Evolutionary conservation across 2,113 vertebrate species (phyloP).

Genomic region (Guaruba guarouba): DNA sequence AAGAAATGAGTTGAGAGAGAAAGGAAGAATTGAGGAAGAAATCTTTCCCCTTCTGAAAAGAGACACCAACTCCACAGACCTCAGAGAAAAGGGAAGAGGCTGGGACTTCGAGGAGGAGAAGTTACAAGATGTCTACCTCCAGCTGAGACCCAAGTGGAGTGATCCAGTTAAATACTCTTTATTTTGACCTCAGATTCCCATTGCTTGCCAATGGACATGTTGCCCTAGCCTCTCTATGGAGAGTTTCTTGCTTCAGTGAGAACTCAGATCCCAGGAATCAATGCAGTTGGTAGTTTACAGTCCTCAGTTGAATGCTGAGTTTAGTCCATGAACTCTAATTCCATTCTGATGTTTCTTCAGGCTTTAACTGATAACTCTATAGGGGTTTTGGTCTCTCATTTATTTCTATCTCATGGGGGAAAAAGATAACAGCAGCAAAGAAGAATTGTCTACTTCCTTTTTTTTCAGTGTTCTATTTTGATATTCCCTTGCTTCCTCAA

Average conservation of each 20-base stretch:
- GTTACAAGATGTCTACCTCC: neutral
- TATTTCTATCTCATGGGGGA: neutral
- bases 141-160: neutral
- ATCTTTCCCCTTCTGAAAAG: neutral
- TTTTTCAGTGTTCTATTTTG: neutral
- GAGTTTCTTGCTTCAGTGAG: neutral
- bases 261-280: neutral
- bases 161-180: neutral
- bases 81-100: neutral
- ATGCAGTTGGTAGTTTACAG: rapidly evolving
- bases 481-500: neutral
- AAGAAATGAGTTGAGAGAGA: neutral
- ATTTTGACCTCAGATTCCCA: neutral
- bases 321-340: neutral
- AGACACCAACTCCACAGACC: neutral
- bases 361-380: neutral
- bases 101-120: neutral
- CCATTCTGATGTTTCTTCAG: neutral
- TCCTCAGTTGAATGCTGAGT: neutral
- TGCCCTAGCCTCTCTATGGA: neutral
- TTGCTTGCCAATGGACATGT: neutral
- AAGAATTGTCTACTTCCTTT: neutral
- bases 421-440: neutral
- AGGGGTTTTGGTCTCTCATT: neutral
- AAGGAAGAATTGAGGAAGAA: neutral